These are phyloP conservation scores for Germaria angustata DNA, from an alignment of 2,888 invertebrate genomes.

Conservation along the genomic window DNA sequence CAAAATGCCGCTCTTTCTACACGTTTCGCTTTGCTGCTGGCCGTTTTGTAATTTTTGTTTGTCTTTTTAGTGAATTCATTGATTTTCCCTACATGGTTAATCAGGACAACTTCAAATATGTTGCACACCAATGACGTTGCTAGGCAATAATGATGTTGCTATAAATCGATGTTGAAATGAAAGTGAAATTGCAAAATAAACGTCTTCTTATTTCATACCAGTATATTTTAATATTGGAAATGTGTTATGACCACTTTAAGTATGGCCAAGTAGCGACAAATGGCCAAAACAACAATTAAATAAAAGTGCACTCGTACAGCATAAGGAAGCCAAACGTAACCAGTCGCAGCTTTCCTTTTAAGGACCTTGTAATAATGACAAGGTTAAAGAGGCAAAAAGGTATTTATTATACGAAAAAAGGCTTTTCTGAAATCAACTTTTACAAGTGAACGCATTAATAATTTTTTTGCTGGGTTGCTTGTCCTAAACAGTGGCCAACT, in stretches of 20 bases:
- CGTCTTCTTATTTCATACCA: neutral
- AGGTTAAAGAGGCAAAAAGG: constrained; percentile 16
- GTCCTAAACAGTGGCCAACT: constrained; percentile 10
- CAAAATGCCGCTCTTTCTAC: neutral
- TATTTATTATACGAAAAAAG: neutral
- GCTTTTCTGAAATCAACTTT: constrained; percentile 12
- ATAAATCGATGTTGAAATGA: constrained; percentile 55
- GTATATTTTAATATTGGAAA: constrained; percentile 41
- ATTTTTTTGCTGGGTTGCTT: constrained; percentile 39
- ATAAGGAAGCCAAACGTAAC: constrained; percentile 29
- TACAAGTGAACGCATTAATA: neutral
- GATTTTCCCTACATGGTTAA: constrained; percentile 38
- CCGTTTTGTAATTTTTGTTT: neutral
- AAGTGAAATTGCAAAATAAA: constrained; percentile 58
- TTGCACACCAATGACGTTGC: constrained; percentile 33
- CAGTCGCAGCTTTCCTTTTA: constrained; percentile 21
- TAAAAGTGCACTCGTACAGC: constrained; percentile 22
- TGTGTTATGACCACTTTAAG: constrained; percentile 47
- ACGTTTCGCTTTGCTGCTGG: neutral
- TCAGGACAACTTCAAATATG: constrained; percentile 48
- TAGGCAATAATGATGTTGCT: constrained; percentile 28
- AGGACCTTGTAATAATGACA: constrained; percentile 14
- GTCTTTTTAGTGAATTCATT: neutral
- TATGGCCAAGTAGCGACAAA: constrained; percentile 23
- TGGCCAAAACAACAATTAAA: constrained; percentile 16